Evolutionary conservation across 2,888 invertebrate genomes (phyloP).

Genomic region (Antheraea assamensis): DNA sequence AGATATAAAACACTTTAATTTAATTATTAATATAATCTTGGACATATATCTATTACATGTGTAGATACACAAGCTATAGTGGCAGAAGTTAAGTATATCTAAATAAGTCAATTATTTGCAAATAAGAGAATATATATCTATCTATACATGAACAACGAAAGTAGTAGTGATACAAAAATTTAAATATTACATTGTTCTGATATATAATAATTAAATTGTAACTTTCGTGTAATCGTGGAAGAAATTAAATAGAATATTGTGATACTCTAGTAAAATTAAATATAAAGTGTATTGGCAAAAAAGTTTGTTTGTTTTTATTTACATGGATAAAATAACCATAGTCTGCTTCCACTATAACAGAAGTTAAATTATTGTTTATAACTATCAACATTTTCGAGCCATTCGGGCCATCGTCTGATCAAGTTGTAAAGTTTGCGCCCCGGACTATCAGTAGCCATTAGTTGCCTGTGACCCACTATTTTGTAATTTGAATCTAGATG

Average conservation of each 20-base stretch:
- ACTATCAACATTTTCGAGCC: slow-evolving; percentile 52
- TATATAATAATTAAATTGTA: no score
- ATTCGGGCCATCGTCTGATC: slow-evolving; percentile 75
- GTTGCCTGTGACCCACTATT: slow-evolving; percentile 84
- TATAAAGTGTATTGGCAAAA: background rate
- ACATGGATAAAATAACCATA: background rate
- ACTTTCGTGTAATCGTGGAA: no score
- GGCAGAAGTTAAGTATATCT: background rate
- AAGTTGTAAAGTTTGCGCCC: slow-evolving; percentile 68
- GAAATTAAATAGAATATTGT: background rate
- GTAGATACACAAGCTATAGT: background rate
- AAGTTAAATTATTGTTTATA: slow-evolving; percentile 16
- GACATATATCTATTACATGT: background rate
- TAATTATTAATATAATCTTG: background rate
- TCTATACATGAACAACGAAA: no score
- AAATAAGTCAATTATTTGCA: background rate
- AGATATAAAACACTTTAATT: background rate
- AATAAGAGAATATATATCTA: background rate
- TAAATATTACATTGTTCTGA: no score
- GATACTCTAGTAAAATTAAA: background rate
- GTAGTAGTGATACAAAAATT: no score
- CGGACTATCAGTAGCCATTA: slow-evolving; percentile 67
- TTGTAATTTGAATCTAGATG: slow-evolving; percentile 81
- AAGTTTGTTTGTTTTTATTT: background rate
- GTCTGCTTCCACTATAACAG: background rate